Percentiles rank a stretch among this genome's conserved stretches.
phyloP scores from a whole-genome alignment of 2,797 vertebrate species.

The Catamblyrhynchus diadema region DNA sequence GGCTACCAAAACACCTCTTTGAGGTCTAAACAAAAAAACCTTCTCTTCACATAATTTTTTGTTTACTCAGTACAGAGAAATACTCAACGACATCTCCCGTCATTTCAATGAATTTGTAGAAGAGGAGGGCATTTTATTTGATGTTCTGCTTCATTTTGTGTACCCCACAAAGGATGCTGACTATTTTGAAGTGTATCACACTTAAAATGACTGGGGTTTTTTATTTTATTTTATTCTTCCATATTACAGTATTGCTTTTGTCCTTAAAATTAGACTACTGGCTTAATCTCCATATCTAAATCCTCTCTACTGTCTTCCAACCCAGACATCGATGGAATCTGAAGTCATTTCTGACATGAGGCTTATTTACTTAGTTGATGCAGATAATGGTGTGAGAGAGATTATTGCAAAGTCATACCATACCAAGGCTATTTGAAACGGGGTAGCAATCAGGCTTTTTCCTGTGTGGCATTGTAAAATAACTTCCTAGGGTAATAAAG shows the following conservation, averaged over 20 bases:
- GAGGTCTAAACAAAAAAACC: background rate
- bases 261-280: background rate
- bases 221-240: background rate
- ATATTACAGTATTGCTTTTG: background rate
- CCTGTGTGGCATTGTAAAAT: constrained; percentile 33
- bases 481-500: constrained; percentile 49
- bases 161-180: background rate
- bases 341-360: background rate
- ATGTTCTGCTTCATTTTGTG: background rate
- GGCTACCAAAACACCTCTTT: background rate
- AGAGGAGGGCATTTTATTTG: background rate
- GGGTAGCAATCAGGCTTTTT: constrained; percentile 15
- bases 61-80: background rate
- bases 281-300: background rate
- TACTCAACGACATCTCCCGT: background rate
- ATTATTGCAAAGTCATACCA: constrained; percentile 5
- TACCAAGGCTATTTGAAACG: constrained; percentile 1
- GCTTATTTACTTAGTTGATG: constrained; percentile 27
- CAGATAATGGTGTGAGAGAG: constrained; percentile 14
- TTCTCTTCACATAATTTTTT: background rate
- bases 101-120: background rate
- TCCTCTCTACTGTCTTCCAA: background rate
- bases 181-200: background rate
- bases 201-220: background rate
- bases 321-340: constrained; percentile 14